phyloP scores from a whole-genome alignment of 2,113 vertebrate species.

The Apeltes quadracus region DNA sequence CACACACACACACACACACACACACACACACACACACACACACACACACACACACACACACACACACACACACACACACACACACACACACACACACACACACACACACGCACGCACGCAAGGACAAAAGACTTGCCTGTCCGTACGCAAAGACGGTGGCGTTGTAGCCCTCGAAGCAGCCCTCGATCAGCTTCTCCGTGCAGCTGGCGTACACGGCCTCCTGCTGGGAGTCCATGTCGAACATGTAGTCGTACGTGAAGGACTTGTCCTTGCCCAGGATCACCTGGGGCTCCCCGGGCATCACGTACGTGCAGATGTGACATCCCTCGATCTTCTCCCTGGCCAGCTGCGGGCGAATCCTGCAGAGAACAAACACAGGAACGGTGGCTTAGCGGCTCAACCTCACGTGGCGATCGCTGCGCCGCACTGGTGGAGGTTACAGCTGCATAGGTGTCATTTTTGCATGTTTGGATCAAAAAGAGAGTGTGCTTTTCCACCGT shows the following conservation, averaged over 20 bases:
- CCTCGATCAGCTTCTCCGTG: slow-evolving; percentile 95
- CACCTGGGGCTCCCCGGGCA: slow-evolving; percentile 93
- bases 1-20: no score
- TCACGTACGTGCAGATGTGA: slow-evolving; percentile 96
- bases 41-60: no score
- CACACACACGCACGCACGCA: neutral
- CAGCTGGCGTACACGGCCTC: slow-evolving; percentile 87
- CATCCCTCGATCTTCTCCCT: slow-evolving; percentile 98
- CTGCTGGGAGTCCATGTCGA: slow-evolving; percentile 93
- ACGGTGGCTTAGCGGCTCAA: no score
- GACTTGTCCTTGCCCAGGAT: slow-evolving; percentile 97
- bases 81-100: no score
- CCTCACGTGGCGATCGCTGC: no score
- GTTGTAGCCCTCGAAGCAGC: slow-evolving; percentile 97
- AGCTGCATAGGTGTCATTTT: neutral
- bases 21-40: no score
- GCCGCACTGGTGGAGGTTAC: no score
- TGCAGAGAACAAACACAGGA: slow-evolving; percentile 50
- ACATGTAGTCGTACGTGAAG: slow-evolving; percentile 96
- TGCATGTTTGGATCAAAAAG: neutral
- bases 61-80: no score
- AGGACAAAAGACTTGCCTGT: slow-evolving; percentile 83
- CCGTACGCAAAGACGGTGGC: slow-evolving; percentile 98
- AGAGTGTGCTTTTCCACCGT: neutral
- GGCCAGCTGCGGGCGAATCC: slow-evolving; percentile 95